Conservation (phyloP, 2,888 invertebrate species). For the Rhodophaea formosa region DNA sequence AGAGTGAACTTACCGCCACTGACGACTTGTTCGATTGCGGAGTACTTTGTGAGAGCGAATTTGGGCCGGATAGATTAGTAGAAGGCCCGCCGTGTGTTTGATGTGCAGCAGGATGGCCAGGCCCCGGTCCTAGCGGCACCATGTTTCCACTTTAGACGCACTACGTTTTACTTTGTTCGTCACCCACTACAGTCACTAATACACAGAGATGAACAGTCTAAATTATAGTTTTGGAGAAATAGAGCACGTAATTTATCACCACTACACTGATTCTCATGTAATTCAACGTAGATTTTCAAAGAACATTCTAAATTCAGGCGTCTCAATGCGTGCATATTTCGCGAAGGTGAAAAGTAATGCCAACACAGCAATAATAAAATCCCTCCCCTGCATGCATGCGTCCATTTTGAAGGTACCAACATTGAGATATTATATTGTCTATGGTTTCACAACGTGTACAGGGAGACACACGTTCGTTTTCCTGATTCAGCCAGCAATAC, state of each 20-base stretch:
- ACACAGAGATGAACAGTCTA: slow-evolving; percentile 57
- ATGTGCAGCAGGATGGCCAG: slow-evolving; percentile 80
- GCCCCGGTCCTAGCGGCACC: slow-evolving; percentile 87
- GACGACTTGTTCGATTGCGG: slow-evolving; percentile 77
- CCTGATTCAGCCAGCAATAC: no score
- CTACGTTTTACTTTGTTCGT: slow-evolving; percentile 68
- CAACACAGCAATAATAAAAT: slow-evolving; percentile 55
- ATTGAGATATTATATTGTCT: slow-evolving; percentile 40
- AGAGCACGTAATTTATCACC: slow-evolving; percentile 54
- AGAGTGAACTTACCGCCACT: slow-evolving; percentile 66
- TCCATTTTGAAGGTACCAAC: slow-evolving; percentile 60
- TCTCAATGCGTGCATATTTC: slow-evolving; percentile 79
- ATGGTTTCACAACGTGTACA: slow-evolving; percentile 20
- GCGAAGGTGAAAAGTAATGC: slow-evolving; percentile 66
- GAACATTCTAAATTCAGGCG: slow-evolving; percentile 77
- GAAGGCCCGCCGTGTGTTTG: slow-evolving; percentile 76
- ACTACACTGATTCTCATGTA: slow-evolving; percentile 55
- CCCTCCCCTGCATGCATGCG: slow-evolving; percentile 45
- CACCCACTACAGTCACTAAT: slow-evolving; percentile 72
- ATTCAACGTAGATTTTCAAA: slow-evolving; percentile 70
- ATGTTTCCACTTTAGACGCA: slow-evolving; percentile 82
- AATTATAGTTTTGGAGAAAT: slow-evolving; percentile 45
- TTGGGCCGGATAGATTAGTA: slow-evolving; percentile 68
- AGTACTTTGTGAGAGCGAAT: slow-evolving; percentile 72
- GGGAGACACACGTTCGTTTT: no score